A percentile compares a stretch with the other conserved stretches of the same genome.
These are phyloP conservation scores for Meloe dianella DNA, from an alignment of 2,888 invertebrate genomes.

Conservation along the genomic window DNA sequence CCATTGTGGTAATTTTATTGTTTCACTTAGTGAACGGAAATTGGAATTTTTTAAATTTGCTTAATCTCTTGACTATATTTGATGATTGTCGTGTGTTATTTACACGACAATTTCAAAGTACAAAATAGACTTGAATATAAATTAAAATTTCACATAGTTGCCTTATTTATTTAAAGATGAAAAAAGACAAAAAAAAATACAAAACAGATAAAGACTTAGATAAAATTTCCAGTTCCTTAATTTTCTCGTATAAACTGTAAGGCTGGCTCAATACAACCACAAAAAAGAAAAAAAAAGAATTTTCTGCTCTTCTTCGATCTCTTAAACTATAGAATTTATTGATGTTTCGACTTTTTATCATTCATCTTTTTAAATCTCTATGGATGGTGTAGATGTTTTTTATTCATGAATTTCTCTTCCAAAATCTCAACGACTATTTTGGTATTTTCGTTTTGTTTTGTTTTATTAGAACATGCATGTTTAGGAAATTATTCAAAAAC, in stretches of 20 bases:
- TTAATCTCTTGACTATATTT: slow-evolving; percentile 16
- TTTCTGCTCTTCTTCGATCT: background rate
- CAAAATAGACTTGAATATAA: slow-evolving; percentile 10
- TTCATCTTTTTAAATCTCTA: background rate
- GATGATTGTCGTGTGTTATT: background rate
- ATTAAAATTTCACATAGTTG: slow-evolving; percentile 15
- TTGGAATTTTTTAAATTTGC: slow-evolving; percentile 68
- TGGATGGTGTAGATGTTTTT: background rate
- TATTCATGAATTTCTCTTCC: background rate
- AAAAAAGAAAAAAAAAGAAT: too few species aligned
- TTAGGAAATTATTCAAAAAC: too few species aligned
- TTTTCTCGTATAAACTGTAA: background rate
- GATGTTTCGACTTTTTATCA: background rate
- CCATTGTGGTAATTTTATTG: slow-evolving; percentile 64
- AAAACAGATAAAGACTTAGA: too few species aligned
- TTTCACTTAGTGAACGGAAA: slow-evolving; percentile 71
- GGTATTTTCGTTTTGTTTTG: background rate
- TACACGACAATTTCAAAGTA: slow-evolving; percentile 5
- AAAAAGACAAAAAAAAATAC: background rate
- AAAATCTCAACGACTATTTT: slow-evolving; percentile 1
- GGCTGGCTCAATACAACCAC: background rate
- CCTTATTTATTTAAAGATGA: slow-evolving; percentile 12
- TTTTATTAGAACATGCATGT: background rate
- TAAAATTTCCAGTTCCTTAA: slow-evolving; percentile 12
- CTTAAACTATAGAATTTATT: background rate